Evolutionary conservation across 2,113 vertebrate species (phyloP), one percentile per base, ranked within the genome.

Genomic region (Pholis gunnellus): DNA sequence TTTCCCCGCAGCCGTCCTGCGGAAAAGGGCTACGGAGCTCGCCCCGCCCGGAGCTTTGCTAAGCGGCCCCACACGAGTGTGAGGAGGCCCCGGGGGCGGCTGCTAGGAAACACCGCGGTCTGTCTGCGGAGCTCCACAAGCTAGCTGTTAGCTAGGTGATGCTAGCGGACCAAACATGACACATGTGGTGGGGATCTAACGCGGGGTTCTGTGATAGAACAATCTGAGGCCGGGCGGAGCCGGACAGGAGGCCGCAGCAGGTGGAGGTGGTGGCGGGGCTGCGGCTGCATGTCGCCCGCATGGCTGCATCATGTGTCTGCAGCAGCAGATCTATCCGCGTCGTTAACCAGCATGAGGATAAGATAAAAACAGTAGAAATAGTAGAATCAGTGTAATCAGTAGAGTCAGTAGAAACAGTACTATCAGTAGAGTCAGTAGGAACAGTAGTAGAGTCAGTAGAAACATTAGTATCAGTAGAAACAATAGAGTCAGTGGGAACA

Each of bases 291-390:
- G 42, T 56, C 71, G 79, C 83, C 91, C 91, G 91, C 91, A 90
- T 92, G 91, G 91, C 87, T 89, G 78, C 88, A 84, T 87, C 90
- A 84, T 88, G 82, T 81, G 87, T 83, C 73, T 56, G 60, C 69
- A 68, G 81, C 75, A 22, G 56, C 77, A 38, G 6, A 50, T 36
- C 25, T 48, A 70, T 83, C 40, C 54, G n/a, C 46, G 46, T 50
- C 17, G 46, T 50, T 20, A 17, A 34, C 46, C 46, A 50, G 18
- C 46, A 50, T 18, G 46, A 18, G 17, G 34, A 34, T 34, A 34
- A 34, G 6, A 34, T 34, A 34, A 0, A 34, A 34, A 6, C 34
- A 34, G 34, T 34, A 6, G 34, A 34, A 34, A 6, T 3, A 31
- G 29, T 31, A 31, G 29, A 31, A 31, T 31, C 29, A 31, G 29